Evolutionary conservation across 2,797 vertebrate species (phyloP).

Genomic region (Brotogeris chrysoptera): DNA sequence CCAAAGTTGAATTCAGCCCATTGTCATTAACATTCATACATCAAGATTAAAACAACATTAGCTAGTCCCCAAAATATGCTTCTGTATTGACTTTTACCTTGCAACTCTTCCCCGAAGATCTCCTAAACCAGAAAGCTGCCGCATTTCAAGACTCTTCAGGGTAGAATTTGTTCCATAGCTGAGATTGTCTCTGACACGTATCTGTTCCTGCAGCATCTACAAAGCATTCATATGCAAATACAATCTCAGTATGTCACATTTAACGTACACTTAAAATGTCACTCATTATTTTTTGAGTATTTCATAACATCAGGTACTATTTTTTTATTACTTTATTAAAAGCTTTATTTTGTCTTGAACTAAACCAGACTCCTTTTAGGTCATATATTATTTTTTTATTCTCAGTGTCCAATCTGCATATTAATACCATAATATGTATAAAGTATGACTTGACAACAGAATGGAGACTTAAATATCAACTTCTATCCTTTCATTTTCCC

Average conservation of each 20-base stretch:
- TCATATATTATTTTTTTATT: background rate
- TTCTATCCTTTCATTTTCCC: background rate
- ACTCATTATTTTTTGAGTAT: background rate
- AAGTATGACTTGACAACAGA: background rate
- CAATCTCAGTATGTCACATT: background rate
- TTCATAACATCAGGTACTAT: background rate
- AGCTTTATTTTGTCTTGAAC: background rate
- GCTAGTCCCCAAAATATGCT: background rate
- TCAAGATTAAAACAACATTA: background rate
- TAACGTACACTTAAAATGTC: slow-evolving; percentile 23
- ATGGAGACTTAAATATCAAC: background rate
- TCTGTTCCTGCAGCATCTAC: slow-evolving; percentile 80
- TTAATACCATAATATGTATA: background rate
- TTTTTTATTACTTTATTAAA: background rate
- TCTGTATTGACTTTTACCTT: slow-evolving; percentile 57
- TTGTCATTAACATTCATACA: background rate
- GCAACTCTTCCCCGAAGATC: slow-evolving; percentile 80
- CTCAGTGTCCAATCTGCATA: background rate
- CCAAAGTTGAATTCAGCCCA: slow-evolving; percentile 8
- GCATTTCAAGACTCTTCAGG: slow-evolving; percentile 80
- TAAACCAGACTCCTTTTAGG: background rate
- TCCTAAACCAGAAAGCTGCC: slow-evolving; percentile 77
- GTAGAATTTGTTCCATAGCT: slow-evolving; percentile 80
- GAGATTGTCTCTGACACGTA: slow-evolving; percentile 79
- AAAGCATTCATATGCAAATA: slow-evolving; percentile 40